Base-by-base conservation (phyloP, 2,888 invertebrate genomes). In the Acrobasis consociella region DNA sequence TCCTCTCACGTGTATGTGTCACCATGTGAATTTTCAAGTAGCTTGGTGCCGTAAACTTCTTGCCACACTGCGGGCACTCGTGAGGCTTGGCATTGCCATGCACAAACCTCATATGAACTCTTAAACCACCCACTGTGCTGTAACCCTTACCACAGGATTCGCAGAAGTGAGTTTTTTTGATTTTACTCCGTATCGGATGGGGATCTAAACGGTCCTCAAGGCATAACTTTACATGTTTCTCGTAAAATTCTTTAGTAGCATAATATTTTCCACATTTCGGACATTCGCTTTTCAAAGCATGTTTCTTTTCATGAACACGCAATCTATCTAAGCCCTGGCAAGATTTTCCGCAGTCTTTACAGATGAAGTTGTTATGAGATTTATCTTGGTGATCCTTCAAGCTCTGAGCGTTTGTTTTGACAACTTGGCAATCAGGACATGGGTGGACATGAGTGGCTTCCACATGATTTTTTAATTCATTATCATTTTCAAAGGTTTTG, bases 41-140 rank as follows among this genome's bases (percentile, higher is more conserved):
- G 65, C 91, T 91, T 0, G 89, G 90, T 49, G 91, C 91, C n/a
- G 89, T 89, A 55, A 91, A 91, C 51, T 85, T 77, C 65, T 91
- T 91, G 1, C 85, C 82, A 67, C 91, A 91, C 52, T 77, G 75
- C 13, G 82, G 72, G 66, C 91, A 91, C 5, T 83, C 69, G 67
- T 91, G 91, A 2, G 85, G 86, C 42, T 86, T 82, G 1, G 88
- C 91, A 74, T 87, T 79, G 0, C 84, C 90, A 70, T 91, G 91
- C 9, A 77, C 80, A 73, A 91, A 91, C 72, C 87, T 81, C 51
- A 82, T 74, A 58, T 92, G 91, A 0, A 91, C 91, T 56, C 89
- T 69, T 15, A 92, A 69, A 1, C 91, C 90, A 1, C 89, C 91
- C 0, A 80, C 72, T 1, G 89, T 89, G 66, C 87, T 87, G 64